These are phyloP conservation scores for Coreoperca whiteheadi DNA, from an alignment of 2,113 vertebrate genomes.

Conservation along the genomic window DNA sequence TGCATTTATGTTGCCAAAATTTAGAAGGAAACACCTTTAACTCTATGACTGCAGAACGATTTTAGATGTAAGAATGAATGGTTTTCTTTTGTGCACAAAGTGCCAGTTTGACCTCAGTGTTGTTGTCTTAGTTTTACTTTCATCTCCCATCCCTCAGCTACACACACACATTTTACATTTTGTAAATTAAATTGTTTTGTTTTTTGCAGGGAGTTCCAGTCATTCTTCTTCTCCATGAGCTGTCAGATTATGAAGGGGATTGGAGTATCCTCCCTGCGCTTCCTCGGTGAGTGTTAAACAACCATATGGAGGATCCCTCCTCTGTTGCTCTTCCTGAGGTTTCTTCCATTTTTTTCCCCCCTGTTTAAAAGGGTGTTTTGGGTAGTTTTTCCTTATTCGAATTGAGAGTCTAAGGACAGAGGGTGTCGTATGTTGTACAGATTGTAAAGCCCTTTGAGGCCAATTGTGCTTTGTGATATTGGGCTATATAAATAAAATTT, in stretches of 20 bases:
- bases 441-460: too few species aligned
- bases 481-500: too few species aligned
- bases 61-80: neutral
- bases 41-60: neutral
- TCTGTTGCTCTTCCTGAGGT: too few species aligned
- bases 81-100: neutral
- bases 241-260: constrained; percentile 85
- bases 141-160: neutral
- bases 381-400: too few species aligned
- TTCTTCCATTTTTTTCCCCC: too few species aligned
- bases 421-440: too few species aligned
- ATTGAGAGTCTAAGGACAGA: too few species aligned
- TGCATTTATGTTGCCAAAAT: neutral
- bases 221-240: constrained; percentile 88
- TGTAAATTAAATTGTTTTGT: neutral
- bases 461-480: too few species aligned
- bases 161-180: neutral
- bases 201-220: constrained; percentile 84
- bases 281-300: constrained; percentile 82
- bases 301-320: neutral
- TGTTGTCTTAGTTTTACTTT: neutral
- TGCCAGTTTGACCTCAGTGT: neutral
- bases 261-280: constrained; percentile 92
- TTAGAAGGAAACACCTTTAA: neutral
- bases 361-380: too few species aligned